Evolutionary conservation across 2,113 vertebrate genomes (phyloP), one percentile per base, ranked within the genome.

Genomic region (Apodemus sylvaticus): DNA sequence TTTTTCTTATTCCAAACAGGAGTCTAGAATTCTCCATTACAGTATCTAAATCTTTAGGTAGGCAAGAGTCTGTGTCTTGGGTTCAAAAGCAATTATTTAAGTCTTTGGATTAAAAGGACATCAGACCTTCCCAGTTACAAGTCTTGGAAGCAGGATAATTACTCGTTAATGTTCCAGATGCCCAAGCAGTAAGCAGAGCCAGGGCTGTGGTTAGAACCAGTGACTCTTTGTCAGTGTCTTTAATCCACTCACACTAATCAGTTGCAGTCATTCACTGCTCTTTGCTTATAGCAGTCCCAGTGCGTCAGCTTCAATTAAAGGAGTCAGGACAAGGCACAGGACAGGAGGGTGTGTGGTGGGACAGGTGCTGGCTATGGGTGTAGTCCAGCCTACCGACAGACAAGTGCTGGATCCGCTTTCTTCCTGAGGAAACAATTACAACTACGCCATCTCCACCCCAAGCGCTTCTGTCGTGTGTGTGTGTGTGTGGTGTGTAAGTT

Each of bases 61-160:
- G 48, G 36, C 45, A 89, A 22, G 39, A 86, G 36, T 5, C 71
- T 91, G 20, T 34, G 79, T 92, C 73, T 91, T 86, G 91, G 66
- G 45, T 82, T 93, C 48, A 86, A 81, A 90, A 93, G 79, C 89
- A 94, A 81, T 87, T 53, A 79, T 89, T 79, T 91, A 48, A 93
- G 89, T 76, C 39, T 86, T 71, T 82, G 58, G 42, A 71, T 77
- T 73, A 94, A 91, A 93, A 90, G 87, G 71, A 93, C 31, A 70
- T 86, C 66, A 81, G n/a, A 77, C 60, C 77, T 96, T 96, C 73
- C 68, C 94, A 96, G 87, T 12, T 82, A 24, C 39, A 90, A 89
- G 53, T 79, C 66, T 93, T 48, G 31, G 60, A 94, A 96, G 39
- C 51, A 88, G 51, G 93, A 91, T 26, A 60, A 74, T 83, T 74